Percentiles rank a stretch among this genome's conserved stretches.
phyloP scores from a whole-genome alignment of 2,113 vertebrate species.

The Anoura caudifer region DNA sequence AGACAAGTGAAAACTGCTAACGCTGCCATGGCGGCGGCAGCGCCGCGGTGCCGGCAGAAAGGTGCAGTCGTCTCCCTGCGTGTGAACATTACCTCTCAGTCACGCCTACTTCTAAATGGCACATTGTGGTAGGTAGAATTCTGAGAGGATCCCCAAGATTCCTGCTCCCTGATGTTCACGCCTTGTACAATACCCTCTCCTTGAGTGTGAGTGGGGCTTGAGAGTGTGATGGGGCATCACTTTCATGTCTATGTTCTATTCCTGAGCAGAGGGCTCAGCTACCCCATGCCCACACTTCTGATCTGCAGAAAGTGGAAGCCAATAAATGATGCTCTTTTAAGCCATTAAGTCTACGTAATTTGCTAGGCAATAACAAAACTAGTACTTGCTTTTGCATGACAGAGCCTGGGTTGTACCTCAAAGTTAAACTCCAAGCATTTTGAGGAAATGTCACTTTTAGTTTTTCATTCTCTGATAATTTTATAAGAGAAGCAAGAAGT shows the following conservation, averaged over 20 bases:
- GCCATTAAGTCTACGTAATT: neutral
- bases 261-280: neutral
- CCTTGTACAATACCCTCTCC: fast-evolving
- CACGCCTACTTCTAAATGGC: neutral
- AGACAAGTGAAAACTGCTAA: neutral
- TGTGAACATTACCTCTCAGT: neutral
- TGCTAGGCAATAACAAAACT: neutral
- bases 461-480: neutral
- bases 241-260: neutral
- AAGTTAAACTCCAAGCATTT: neutral
- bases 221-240: neutral
- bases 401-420: neutral
- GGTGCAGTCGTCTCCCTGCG: neutral
- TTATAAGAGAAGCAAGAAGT: neutral
- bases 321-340: neutral
- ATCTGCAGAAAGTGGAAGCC: neutral
- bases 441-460: neutral
- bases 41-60: neutral
- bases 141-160: neutral
- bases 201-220: neutral
- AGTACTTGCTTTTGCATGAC: neutral
- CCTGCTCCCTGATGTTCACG: neutral
- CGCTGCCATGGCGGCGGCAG: neutral
- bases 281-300: neutral
- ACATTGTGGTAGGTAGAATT: neutral